phyloP scores from a whole-genome alignment of 1,140 invertebrate species.

The Chymomyza costata region DNA sequence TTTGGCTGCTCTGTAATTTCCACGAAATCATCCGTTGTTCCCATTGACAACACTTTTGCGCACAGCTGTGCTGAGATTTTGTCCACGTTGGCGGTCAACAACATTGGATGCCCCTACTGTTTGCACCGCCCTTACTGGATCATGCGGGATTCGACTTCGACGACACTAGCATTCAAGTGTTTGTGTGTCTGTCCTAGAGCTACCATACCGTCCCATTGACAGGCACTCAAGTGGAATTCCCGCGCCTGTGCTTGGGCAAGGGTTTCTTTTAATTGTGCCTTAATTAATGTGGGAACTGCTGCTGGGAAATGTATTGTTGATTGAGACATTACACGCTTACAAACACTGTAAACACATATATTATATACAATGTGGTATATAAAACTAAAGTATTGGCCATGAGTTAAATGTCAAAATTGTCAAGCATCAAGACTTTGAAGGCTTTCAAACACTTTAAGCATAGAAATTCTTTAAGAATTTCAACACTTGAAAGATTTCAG shows the following conservation, averaged over 20 bases:
- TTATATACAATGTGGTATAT: no score
- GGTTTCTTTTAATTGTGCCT: slow-evolving; percentile 61
- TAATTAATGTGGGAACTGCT: slow-evolving; percentile 67
- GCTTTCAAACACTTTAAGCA: slow-evolving; percentile 20
- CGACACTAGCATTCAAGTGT: slow-evolving; percentile 10
- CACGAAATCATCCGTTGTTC: slow-evolving; percentile 50
- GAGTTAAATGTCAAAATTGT: slow-evolving; percentile 45
- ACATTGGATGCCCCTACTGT: neutral
- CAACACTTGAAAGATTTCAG: slow-evolving; percentile 21
- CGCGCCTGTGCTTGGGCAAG: slow-evolving; percentile 9
- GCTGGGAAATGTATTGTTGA: slow-evolving; percentile 43
- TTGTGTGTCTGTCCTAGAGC: slow-evolving; percentile 27
- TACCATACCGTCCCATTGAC: slow-evolving; percentile 58
- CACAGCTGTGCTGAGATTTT: slow-evolving; percentile 48
- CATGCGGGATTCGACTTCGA: slow-evolving; percentile 51
- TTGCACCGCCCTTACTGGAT: no score
- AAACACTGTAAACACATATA: no score
- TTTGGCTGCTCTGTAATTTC: slow-evolving; percentile 37
- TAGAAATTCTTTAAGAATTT: slow-evolving; percentile 28
- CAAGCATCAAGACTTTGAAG: slow-evolving; percentile 41
- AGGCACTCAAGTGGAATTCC: slow-evolving; percentile 65
- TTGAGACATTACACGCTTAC: slow-evolving; percentile 52
- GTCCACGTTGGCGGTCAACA: slow-evolving; percentile 62
- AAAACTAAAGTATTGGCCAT: no score
- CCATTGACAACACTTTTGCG: slow-evolving; percentile 30